A percentile compares a stretch with the other conserved stretches of the same genome.
These are phyloP conservation scores for Scylla paramamosain DNA, from an alignment of 1,140 invertebrate species.

Conservation along the genomic window DNA sequence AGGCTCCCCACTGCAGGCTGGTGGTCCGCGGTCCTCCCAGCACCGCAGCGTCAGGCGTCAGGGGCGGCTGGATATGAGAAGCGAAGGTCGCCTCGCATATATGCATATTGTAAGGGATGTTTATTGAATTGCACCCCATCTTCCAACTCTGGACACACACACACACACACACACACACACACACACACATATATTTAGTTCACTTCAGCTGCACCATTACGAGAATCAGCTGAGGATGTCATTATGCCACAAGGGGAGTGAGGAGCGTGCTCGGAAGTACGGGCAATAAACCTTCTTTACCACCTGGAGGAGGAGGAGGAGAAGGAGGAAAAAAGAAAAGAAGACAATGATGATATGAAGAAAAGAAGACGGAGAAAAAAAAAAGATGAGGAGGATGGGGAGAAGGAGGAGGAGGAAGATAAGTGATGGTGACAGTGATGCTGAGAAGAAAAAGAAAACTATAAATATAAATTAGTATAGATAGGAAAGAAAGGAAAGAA, in stretches of 20 bases:
- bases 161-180: slow-evolving; percentile 4
- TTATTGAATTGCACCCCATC: slow-evolving; percentile 27
- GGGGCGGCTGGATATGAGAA: slow-evolving; percentile 4
- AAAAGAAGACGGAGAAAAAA: not conserved
- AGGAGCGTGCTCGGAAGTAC: not conserved
- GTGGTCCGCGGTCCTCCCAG: not conserved
- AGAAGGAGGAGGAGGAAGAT: not conserved
- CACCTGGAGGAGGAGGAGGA: not conserved
- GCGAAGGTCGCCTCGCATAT: slow-evolving; percentile 46
- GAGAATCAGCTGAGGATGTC: not conserved
- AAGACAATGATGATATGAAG: no score
- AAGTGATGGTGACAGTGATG: not conserved
- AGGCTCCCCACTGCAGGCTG: not conserved
- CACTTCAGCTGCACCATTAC: not conserved
- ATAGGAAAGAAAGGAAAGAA: no score
- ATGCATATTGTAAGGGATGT: slow-evolving; percentile 33
- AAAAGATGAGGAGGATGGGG: not conserved
- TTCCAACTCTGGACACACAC: not conserved
- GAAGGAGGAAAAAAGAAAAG: no score
- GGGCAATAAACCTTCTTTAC: slow-evolving; percentile 1
- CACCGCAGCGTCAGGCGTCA: not conserved
- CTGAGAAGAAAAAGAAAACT: not conserved
- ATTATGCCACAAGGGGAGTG: not conserved
- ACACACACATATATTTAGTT: not conserved
- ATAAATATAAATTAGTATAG: no score